Percentiles rank a stretch among this genome's conserved stretches.
phyloP scores from a whole-genome alignment of 2,797 vertebrate genomes.

The Streptopelia turtur region DNA sequence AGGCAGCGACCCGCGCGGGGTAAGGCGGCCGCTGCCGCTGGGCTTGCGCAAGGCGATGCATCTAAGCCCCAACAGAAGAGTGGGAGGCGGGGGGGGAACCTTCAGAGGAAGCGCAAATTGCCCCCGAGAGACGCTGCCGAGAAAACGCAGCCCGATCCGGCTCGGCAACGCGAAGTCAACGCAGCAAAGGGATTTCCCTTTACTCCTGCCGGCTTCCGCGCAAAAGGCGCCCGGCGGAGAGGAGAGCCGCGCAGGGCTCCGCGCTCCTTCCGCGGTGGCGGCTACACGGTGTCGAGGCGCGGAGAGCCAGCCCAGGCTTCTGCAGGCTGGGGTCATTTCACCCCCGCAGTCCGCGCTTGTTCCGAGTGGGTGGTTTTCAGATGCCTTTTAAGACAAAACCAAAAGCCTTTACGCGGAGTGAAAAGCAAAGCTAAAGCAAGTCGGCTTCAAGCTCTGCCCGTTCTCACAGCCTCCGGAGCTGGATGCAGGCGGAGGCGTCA shows the following conservation, averaged over 20 bases:
- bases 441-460: neutral
- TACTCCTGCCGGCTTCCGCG: neutral
- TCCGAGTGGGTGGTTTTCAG: neutral
- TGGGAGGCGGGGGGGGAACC: neutral
- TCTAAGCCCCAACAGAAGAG: neutral
- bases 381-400: neutral
- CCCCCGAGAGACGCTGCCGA: neutral
- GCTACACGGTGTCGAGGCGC: neutral
- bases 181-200: neutral
- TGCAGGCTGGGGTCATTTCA: neutral
- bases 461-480: neutral
- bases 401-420: neutral
- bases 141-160: no score
- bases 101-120: neutral
- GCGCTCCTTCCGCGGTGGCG: neutral
- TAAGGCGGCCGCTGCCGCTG: neutral
- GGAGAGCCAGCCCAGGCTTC: neutral
- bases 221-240: neutral
- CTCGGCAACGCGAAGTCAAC: neutral
- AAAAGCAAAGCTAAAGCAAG: neutral
- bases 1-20: neutral
- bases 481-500: neutral
- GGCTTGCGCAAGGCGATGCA: neutral
- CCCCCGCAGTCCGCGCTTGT: neutral
- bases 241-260: neutral